Base-by-base conservation (phyloP, 2,797 vertebrate genomes). In the Buceros bicornis region DNA sequence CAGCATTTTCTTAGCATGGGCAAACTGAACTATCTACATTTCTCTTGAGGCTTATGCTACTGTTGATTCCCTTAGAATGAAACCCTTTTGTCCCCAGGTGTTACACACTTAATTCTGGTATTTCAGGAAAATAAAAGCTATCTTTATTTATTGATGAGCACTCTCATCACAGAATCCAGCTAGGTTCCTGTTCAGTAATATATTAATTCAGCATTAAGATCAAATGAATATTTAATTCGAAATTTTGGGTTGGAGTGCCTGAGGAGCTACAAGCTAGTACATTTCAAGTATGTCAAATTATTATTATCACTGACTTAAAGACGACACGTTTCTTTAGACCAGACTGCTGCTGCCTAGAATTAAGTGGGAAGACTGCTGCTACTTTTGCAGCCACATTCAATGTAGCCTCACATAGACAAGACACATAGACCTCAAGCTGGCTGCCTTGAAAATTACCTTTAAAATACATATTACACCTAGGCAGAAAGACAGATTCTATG, bases 91-190 rank as follows among this genome's bases (percentile, higher is more conserved):
- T 69, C 17, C 13, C 13, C 54, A 76, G 15, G 17, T 91, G 14
- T 57, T 67, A 93, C 45, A 93, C 7, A 58, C 10, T 69, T 74
- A 61, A 65, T 54, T 83, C 37, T 61, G 21, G 8, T 69, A 82
- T 71, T 87, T 84, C 60, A 77, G 50, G 67, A 93, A 90, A 85
- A 82, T 37, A 82, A 93, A 77, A 82, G n/a, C 13, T 87, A 73
- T 53, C 20, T 65, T 85, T 81, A 53, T 53, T 65, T 89, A 79
- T 56, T 69, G 51, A 69, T 47, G 6, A 80, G 17, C 48, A 66
- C 6, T 54, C 37, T 72, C 42, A 74, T 51, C 40, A 82, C 42
- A 74, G 66, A 61, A 61, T 54, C 11, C 45, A 58, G 2, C 8
- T 31, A 74, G 16, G 11, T 43, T 83, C 25, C 72, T 15, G 5